Conservation (phyloP, 2,113 vertebrate species). For the Phoxinus phoxinus region DNA sequence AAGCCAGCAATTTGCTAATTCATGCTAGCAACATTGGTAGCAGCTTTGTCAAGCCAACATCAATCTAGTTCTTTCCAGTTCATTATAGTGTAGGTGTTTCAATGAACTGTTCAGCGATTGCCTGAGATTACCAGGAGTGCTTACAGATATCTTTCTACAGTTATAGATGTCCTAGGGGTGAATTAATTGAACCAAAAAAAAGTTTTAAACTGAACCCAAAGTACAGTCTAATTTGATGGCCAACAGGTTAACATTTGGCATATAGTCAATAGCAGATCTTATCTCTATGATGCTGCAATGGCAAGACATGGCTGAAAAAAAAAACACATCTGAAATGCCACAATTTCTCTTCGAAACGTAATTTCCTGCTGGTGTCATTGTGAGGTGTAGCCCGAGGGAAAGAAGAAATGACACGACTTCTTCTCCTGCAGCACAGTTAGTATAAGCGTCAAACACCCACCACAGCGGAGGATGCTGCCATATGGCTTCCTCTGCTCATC, state of each 20-base stretch:
- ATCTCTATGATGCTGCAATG: not conserved
- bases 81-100: not conserved
- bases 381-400: slow-evolving; percentile 38
- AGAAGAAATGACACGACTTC: slow-evolving; percentile 27
- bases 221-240: not conserved
- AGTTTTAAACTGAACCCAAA: not conserved
- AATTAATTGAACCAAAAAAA: not conserved
- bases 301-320: slow-evolving; percentile 26
- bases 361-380: slow-evolving; percentile 44
- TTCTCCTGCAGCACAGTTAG: slow-evolving; percentile 3
- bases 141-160: not conserved
- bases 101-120: not conserved
- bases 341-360: slow-evolving; percentile 41
- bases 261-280: not conserved
- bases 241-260: not conserved
- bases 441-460: not conserved
- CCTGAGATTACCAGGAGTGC: not conserved
- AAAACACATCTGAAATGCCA: slow-evolving; percentile 26
- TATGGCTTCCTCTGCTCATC: slow-evolving; percentile 39
- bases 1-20: not conserved
- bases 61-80: not conserved
- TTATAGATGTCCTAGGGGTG: not conserved
- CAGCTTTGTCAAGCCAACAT: not conserved
- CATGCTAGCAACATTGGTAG: not conserved
- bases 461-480: slow-evolving; percentile 1